A percentile compares a stretch with the other conserved stretches of the same genome.
phyloP scores from a whole-genome alignment of 2,797 vertebrate species.

The Pipistrellus pygmaeus region DNA sequence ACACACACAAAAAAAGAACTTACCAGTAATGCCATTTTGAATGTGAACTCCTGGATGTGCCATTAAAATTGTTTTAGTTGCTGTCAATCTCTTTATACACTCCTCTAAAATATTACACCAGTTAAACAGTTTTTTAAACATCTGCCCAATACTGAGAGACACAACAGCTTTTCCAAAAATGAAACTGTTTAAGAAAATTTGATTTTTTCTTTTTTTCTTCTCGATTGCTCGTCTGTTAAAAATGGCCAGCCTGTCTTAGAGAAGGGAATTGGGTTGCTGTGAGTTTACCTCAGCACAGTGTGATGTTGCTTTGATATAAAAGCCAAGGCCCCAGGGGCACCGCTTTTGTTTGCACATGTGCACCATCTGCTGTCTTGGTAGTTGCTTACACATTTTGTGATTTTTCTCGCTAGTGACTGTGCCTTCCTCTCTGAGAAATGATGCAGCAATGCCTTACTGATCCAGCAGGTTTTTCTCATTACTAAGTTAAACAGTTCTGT shows the following conservation, averaged over 20 bases:
- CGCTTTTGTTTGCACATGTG: background rate
- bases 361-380: slow-evolving; percentile 41
- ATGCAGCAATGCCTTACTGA: background rate
- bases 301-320: background rate
- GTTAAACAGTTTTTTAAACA: slow-evolving; percentile 1
- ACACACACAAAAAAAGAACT: slow-evolving; percentile 1
- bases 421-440: slow-evolving; percentile 60
- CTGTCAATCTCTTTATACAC: background rate
- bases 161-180: background rate
- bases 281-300: background rate
- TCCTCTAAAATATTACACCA: slow-evolving; percentile 8
- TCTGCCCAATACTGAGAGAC: background rate
- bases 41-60: background rate
- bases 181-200: slow-evolving; percentile 2
- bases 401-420: slow-evolving; percentile 32
- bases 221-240: slow-evolving; percentile 20
- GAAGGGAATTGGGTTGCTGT: slow-evolving; percentile 35
- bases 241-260: background rate
- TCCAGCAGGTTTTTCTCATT: background rate
- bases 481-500: slow-evolving; percentile 62
- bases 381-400: slow-evolving; percentile 47
- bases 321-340: background rate
- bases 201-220: slow-evolving; percentile 46
- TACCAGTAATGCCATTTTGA: background rate
- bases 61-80: background rate